These are phyloP conservation scores for Epinephelus malabaricus DNA, from an alignment of 2,797 vertebrate species.

Conservation along the genomic window DNA sequence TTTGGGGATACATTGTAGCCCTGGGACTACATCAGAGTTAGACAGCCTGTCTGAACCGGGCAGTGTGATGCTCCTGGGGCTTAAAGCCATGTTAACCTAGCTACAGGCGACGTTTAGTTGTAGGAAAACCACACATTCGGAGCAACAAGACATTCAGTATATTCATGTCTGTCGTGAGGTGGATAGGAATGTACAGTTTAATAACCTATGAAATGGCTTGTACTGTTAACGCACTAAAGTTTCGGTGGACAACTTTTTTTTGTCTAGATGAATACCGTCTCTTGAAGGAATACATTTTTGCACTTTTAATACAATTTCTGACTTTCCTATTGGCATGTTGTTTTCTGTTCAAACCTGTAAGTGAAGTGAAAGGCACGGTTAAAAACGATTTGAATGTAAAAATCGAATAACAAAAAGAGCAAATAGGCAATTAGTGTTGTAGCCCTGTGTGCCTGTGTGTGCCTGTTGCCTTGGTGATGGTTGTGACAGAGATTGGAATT, in stretches of 20 bases:
- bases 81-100: slow-evolving; percentile 63
- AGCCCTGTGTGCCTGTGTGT: slow-evolving; percentile 61
- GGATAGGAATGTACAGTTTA: slow-evolving; percentile 71
- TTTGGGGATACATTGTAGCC: slow-evolving; percentile 25
- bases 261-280: slow-evolving; percentile 65
- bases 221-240: slow-evolving; percentile 84
- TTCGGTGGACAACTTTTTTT: slow-evolving; percentile 59
- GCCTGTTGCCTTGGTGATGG: slow-evolving; percentile 59
- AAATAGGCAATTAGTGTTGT: slow-evolving; percentile 47
- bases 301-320: slow-evolving; percentile 82
- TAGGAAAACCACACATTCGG: slow-evolving; percentile 49
- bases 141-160: slow-evolving; percentile 57
- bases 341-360: slow-evolving; percentile 64
- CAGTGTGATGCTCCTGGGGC: slow-evolving; percentile 32
- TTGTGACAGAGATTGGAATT: slow-evolving; percentile 37
- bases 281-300: slow-evolving; percentile 79
- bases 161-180: slow-evolving; percentile 39
- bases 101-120: slow-evolving; percentile 33
- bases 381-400: slow-evolving; percentile 68
- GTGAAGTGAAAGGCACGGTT: slow-evolving; percentile 57
- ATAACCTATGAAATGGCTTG: slow-evolving; percentile 83
- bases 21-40: slow-evolving; percentile 15
- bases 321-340: slow-evolving; percentile 77
- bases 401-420: slow-evolving; percentile 31
- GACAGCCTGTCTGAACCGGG: slow-evolving; percentile 1